Evolutionary conservation across 2,797 vertebrate species (phyloP).

Genomic region (Allobates femoralis): DNA sequence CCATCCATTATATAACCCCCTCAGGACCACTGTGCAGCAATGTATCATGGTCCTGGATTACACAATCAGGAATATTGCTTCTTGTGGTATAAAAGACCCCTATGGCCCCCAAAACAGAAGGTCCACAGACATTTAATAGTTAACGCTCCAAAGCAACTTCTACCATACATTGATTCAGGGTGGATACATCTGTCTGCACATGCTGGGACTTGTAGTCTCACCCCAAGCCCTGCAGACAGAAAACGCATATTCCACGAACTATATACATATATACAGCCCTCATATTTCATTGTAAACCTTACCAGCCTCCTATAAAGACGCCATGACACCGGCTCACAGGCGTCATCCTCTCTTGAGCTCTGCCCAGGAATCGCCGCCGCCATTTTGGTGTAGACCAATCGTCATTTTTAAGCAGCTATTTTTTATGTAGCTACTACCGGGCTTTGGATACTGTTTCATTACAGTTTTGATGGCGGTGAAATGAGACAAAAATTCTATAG

Average conservation of each 20-base stretch:
- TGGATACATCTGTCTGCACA: neutral
- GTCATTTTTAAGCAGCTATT: neutral
- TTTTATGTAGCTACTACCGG: neutral
- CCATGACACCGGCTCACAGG: conserved; percentile 37
- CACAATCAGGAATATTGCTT: neutral
- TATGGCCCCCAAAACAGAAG: neutral
- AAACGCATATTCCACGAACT: neutral
- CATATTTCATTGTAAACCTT: neutral
- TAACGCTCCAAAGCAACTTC: neutral
- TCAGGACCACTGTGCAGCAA: neutral
- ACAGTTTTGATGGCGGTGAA: neutral
- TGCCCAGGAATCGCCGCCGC: neutral
- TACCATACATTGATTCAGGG: neutral
- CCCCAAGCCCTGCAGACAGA: too few relatives aligned
- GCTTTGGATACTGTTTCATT: neutral
- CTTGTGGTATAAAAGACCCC: neutral
- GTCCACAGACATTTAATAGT: neutral
- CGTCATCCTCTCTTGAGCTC: conserved; percentile 24
- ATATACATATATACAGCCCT: neutral
- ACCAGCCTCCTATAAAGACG: neutral
- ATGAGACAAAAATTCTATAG: neutral
- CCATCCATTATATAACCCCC: neutral
- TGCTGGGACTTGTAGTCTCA: neutral
- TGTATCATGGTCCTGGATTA: neutral
- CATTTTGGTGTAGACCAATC: conserved; percentile 31